Conservation (phyloP, 1,140 invertebrate genomes). For the Eumeta japonica region DNA sequence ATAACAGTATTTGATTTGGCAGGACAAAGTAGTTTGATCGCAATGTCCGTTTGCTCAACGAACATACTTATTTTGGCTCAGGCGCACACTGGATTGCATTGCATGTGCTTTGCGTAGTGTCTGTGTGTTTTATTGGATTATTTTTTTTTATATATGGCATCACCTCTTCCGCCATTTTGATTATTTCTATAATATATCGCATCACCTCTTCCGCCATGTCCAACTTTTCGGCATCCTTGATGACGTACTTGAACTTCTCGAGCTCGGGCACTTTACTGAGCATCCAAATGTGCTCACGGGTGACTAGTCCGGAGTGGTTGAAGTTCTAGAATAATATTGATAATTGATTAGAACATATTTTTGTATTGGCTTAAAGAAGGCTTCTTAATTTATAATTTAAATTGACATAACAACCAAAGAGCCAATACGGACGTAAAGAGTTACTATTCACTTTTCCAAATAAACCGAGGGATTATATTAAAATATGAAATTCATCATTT, state of each 20-base stretch:
- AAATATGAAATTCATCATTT: no score
- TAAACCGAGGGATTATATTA: no score
- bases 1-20: no score
- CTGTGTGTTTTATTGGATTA: no score
- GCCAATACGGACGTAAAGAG: no score
- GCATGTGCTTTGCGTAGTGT: no score
- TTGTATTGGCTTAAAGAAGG: neutral
- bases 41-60: no score
- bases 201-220: conserved; percentile 59
- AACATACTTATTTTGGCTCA: no score
- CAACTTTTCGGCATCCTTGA: conserved; percentile 62
- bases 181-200: neutral
- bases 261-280: conserved; percentile 66
- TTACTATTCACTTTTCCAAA: no score
- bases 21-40: no score
- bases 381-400: neutral
- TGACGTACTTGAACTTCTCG: conserved; percentile 66
- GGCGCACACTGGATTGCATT: no score
- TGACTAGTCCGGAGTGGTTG: conserved; percentile 66
- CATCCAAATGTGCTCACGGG: conserved; percentile 71
- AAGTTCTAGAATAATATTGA: conserved; percentile 59
- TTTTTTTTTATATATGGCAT: neutral
- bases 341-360: neutral
- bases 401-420: neutral
- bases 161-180: neutral